Conservation (phyloP, 92 coral and sea anemone genomes). For the Plumapathes pennacea region DNA sequence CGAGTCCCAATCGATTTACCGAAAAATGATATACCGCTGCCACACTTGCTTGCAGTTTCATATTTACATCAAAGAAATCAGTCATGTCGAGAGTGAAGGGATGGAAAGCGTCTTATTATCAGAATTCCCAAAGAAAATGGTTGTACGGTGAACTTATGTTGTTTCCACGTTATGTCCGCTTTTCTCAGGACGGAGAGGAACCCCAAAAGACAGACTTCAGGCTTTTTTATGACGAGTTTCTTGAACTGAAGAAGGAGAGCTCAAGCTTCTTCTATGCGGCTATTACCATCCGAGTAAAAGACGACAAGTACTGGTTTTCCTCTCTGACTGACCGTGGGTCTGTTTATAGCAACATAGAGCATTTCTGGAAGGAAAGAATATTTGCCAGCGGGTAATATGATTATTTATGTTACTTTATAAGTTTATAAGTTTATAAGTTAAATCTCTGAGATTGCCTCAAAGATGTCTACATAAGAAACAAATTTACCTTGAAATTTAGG, state of each 20-base stretch:
- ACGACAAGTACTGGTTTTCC: constrained; percentile 86
- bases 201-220: constrained; percentile 46
- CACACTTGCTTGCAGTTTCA: no score
- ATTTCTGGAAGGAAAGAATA: constrained; percentile 91
- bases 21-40: no score
- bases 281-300: constrained; percentile 61
- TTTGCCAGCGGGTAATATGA: no score
- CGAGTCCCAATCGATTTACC: no score
- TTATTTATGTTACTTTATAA: no score
- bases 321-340: constrained; percentile 77
- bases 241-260: constrained; percentile 77
- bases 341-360: constrained; percentile 77
- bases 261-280: constrained; percentile 77
- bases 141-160: constrained; percentile 65
- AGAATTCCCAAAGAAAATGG: constrained; percentile 67
- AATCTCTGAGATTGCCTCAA: no score
- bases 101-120: constrained; percentile 94
- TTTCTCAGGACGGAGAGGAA: constrained; percentile 52
- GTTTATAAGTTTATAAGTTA: no score
- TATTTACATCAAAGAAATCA: no score
- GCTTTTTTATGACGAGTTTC: constrained; percentile 67
- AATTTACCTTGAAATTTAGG: no score
- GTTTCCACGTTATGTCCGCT: constrained; percentile 68
- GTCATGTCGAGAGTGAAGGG: constrained; percentile 74
- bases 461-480: no score